Evolutionary conservation across 2,797 vertebrate genomes (phyloP).

Genomic region (Nannoperca australis): DNA sequence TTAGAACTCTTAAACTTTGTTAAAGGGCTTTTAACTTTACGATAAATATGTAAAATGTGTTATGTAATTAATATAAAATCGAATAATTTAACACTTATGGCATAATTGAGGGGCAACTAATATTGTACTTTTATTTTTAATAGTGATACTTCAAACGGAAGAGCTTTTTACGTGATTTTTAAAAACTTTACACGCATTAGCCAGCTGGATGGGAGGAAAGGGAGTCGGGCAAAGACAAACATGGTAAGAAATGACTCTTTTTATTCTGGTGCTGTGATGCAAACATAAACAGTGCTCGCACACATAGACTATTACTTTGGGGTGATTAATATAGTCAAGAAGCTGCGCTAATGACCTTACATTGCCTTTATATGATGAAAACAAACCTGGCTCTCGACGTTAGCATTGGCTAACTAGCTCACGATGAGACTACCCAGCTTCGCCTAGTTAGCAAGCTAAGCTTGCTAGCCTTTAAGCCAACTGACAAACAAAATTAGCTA

Average conservation of each 20-base stretch:
- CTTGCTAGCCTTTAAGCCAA: slow-evolving; percentile 30
- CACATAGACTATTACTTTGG: no score
- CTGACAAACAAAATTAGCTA: slow-evolving; percentile 13
- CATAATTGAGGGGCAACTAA: accelerated
- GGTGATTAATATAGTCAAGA: not conserved
- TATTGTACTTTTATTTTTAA: slow-evolving; percentile 53
- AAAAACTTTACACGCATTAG: slow-evolving; percentile 64
- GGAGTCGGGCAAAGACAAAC: slow-evolving; percentile 86
- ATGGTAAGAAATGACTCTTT: slow-evolving; percentile 82
- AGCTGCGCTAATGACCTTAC: no score
- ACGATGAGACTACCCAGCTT: slow-evolving; percentile 43
- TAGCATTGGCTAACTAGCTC: slow-evolving; percentile 70
- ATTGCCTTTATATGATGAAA: slow-evolving; percentile 21
- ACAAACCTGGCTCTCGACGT: slow-evolving; percentile 48
- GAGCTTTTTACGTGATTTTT: not conserved
- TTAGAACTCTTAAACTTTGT: not conserved
- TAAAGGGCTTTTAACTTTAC: not conserved
- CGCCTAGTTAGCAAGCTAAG: slow-evolving; percentile 48
- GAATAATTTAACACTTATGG: accelerated
- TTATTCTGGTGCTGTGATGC: not conserved
- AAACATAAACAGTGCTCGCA: not conserved
- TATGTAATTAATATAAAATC: accelerated
- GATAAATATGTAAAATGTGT: accelerated
- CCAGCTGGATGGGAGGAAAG: slow-evolving; percentile 85
- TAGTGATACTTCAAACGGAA: slow-evolving; percentile 55